phyloP scores from a whole-genome alignment of 2,113 vertebrate genomes.

The Nematolebias whitei region DNA sequence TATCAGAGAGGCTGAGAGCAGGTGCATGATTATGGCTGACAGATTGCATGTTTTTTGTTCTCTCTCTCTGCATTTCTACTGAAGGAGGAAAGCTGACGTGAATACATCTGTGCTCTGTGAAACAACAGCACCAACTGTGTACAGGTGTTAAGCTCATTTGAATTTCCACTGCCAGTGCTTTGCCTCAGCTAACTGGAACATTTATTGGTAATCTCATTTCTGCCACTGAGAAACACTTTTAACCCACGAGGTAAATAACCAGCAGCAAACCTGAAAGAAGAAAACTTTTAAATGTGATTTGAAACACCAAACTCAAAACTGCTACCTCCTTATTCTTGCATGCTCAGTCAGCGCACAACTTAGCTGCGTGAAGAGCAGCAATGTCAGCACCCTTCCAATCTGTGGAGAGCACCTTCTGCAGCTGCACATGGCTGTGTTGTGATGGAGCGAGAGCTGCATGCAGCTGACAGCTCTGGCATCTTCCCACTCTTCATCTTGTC shows the following conservation, averaged over 20 bases:
- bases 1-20: conserved; percentile 61
- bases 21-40: conserved; percentile 65
- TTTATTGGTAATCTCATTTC: conserved; percentile 26
- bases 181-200: conserved; percentile 25
- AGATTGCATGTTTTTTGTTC: conserved; percentile 54
- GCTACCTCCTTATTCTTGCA: neutral
- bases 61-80: conserved; percentile 36
- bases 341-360: conserved; percentile 2
- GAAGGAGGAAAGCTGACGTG: conserved; percentile 55
- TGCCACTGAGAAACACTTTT: conserved; percentile 7
- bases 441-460: conserved; percentile 44
- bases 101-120: conserved; percentile 57
- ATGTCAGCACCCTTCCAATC: conserved; percentile 61
- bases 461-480: conserved; percentile 64
- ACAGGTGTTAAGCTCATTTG: conserved; percentile 58
- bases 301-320: neutral
- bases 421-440: conserved; percentile 58
- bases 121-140: conserved; percentile 53
- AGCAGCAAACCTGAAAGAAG: neutral
- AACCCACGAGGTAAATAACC: neutral
- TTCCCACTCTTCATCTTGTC: conserved; percentile 44
- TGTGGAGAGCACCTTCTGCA: conserved; percentile 55
- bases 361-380: conserved; percentile 31
- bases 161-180: conserved; percentile 31
- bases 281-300: conserved; percentile 13